Evolutionary conservation across 2,113 vertebrate species (phyloP).

Genomic region (Ictalurus punctatus): DNA sequence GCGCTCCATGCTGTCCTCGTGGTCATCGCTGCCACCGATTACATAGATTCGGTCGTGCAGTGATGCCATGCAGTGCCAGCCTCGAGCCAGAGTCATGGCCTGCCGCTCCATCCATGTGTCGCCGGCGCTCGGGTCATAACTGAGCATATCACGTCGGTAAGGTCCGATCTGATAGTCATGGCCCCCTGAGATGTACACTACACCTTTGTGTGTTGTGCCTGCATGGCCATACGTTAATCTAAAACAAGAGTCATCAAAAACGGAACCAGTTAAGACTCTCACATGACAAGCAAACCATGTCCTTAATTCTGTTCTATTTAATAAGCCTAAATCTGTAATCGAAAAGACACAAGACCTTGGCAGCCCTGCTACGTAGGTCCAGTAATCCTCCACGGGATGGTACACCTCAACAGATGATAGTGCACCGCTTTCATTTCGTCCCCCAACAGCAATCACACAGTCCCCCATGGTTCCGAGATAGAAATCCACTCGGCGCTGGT

Average conservation of each 20-base stretch:
- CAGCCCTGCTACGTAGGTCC: slow-evolving; percentile 85
- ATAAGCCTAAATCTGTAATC: background rate
- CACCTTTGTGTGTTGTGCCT: slow-evolving; percentile 81
- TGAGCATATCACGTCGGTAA: slow-evolving; percentile 87
- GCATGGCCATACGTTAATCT: slow-evolving; percentile 94
- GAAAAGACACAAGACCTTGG: slow-evolving; percentile 73
- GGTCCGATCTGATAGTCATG: slow-evolving; percentile 94
- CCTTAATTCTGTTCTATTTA: background rate
- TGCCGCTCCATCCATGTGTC: slow-evolving; percentile 84
- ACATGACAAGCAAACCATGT: background rate
- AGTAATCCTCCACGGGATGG: slow-evolving; percentile 83
- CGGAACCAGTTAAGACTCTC: background rate
- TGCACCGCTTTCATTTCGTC: slow-evolving; percentile 86
- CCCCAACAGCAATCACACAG: slow-evolving; percentile 89
- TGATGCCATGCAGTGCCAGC: slow-evolving; percentile 97
- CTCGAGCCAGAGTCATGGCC: slow-evolving; percentile 84
- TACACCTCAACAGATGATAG: slow-evolving; percentile 91
- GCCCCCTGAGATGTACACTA: slow-evolving; percentile 91
- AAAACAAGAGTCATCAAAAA: slow-evolving; percentile 12
- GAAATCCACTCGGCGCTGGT: slow-evolving; percentile 89
- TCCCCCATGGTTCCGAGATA: slow-evolving; percentile 84
- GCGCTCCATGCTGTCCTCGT: slow-evolving; percentile 85
- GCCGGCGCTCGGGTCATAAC: slow-evolving; percentile 77
- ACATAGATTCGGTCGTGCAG: slow-evolving; percentile 84
- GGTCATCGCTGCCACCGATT: slow-evolving; percentile 90